These are phyloP conservation scores for Bungarus multicinctus DNA, from an alignment of 2,113 vertebrate species.

Conservation along the genomic window DNA sequence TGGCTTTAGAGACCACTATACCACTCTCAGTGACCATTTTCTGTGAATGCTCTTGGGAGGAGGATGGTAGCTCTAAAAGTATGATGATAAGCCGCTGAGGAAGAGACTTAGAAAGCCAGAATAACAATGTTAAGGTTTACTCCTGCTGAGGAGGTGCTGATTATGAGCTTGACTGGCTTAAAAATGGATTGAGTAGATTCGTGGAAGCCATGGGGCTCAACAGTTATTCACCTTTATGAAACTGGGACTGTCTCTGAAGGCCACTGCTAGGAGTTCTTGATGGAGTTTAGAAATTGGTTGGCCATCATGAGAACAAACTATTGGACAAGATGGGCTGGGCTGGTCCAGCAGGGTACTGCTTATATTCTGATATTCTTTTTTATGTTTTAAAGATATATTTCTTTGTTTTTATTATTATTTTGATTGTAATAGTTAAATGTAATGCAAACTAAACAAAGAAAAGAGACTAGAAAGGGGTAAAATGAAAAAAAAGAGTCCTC, in stretches of 20 bases:
- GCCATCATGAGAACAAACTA: background rate
- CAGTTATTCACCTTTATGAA: background rate
- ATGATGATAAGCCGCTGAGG: background rate
- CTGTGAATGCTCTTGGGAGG: background rate
- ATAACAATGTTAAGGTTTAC: background rate
- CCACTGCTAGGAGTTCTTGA: background rate
- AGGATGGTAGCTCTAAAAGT: background rate
- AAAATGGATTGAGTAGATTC: background rate
- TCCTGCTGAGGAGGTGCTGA: background rate
- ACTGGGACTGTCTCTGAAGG: background rate
- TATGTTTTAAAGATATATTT: background rate
- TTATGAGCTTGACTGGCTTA: background rate
- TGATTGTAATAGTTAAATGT: background rate
- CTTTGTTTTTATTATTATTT: background rate
- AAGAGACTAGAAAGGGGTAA: background rate
- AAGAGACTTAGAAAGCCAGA: background rate
- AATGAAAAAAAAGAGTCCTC: background rate
- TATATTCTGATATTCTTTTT: background rate
- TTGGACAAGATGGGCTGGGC: background rate
- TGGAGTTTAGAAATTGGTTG: background rate
- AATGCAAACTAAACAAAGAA: background rate
- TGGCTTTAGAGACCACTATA: background rate
- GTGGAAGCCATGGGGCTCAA: background rate
- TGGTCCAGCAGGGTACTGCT: background rate
- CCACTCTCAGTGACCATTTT: background rate